These are phyloP conservation scores for Lordiphosa stackelbergi DNA, from an alignment of 1,140 invertebrate genomes.

Conservation along the genomic window DNA sequence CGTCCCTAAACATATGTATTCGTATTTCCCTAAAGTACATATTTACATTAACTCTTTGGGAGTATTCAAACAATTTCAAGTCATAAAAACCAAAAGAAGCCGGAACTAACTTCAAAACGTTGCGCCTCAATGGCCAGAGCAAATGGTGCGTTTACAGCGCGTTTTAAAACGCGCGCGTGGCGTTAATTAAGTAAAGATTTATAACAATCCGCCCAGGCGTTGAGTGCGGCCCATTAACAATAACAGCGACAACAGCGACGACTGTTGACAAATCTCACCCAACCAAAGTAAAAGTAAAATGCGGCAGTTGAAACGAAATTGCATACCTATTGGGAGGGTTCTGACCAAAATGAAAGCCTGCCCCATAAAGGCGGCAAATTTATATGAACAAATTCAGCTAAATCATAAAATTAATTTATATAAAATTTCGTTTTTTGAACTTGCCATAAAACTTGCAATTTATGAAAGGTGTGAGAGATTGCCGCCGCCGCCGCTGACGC, in stretches of 20 bases:
- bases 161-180: slow-evolving; percentile 56
- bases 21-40: no score
- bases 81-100: background rate
- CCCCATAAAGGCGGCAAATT: background rate
- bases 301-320: background rate
- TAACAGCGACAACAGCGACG: slow-evolving; percentile 18
- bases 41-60: background rate
- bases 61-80: slow-evolving; percentile 9
- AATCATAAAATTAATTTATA: slow-evolving; percentile 57
- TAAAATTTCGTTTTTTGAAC: slow-evolving; percentile 32
- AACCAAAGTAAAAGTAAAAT: slow-evolving; percentile 35
- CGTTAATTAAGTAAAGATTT: slow-evolving; percentile 71
- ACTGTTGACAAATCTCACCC: slow-evolving; percentile 31
- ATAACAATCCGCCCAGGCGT: slow-evolving; percentile 38
- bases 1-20: no score
- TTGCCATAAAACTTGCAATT: slow-evolving; percentile 56
- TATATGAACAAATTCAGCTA: slow-evolving; percentile 12
- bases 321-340: background rate
- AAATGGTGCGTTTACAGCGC: slow-evolving; percentile 49
- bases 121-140: slow-evolving; percentile 43
- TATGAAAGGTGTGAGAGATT: slow-evolving; percentile 51
- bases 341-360: background rate
- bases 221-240: slow-evolving; percentile 43
- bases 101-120: slow-evolving; percentile 2
- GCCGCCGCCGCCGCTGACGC: background rate